These are phyloP conservation scores for Anser brachyrhynchus DNA, from an alignment of 2,113 vertebrate species.

Conservation along the genomic window DNA sequence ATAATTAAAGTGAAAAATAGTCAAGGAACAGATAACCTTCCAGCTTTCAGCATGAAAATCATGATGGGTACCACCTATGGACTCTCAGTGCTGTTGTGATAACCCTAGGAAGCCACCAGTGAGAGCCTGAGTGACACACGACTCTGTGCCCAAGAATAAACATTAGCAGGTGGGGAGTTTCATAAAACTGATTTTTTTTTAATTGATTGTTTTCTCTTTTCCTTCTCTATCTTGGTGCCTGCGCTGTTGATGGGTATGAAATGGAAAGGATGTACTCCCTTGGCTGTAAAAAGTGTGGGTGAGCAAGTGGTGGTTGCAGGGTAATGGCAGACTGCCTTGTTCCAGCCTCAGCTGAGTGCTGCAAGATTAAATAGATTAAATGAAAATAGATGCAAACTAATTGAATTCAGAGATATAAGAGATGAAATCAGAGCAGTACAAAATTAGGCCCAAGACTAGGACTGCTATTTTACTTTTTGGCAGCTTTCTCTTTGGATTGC, in stretches of 20 bases:
- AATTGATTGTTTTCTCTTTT: not conserved
- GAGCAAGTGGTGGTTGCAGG: fast-evolving
- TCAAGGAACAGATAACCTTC: not conserved
- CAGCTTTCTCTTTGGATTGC: not conserved
- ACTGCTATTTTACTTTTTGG: not conserved
- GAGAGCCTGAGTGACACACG: not conserved
- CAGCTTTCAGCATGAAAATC: not conserved
- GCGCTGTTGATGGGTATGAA: not conserved
- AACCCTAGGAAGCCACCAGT: not conserved
- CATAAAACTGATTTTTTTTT: not conserved
- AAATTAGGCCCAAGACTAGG: not conserved
- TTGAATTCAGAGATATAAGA: conserved; percentile 21
- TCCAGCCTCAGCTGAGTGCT: not conserved
- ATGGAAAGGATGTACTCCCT: not conserved
- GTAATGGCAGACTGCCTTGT: not conserved
- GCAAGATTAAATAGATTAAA: conserved; percentile 16
- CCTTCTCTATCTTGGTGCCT: not conserved
- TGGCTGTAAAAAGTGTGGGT: not conserved
- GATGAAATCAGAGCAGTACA: not conserved
- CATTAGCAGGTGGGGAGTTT: not conserved
- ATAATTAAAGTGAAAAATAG: conserved; percentile 29
- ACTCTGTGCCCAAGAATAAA: not conserved
- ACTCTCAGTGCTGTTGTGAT: fast-evolving
- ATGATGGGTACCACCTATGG: not conserved
- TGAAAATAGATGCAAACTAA: conserved; percentile 27